Evolutionary conservation across 2,113 vertebrate species (phyloP).

Genomic region (Heterocephalus glaber): DNA sequence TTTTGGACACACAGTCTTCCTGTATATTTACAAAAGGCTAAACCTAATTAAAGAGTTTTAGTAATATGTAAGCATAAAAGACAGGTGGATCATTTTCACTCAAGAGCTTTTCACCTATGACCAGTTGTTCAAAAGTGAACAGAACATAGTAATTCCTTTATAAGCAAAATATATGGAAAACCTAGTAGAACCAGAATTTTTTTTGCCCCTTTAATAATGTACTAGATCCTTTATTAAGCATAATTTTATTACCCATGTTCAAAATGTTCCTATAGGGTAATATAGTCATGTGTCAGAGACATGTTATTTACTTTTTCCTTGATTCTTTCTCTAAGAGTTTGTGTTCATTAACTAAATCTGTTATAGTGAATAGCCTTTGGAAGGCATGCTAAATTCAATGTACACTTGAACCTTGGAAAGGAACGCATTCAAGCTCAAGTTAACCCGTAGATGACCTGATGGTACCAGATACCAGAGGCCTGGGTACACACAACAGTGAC

Average conservation of each 20-base stretch:
- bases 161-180: conserved; percentile 75
- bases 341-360: conserved; percentile 33
- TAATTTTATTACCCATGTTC: conserved; percentile 76
- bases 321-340: conserved; percentile 3
- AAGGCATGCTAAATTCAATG: conserved; percentile 49
- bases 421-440: neutral
- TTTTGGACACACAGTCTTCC: neutral
- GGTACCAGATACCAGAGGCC: conserved; percentile 31
- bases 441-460: conserved; percentile 26
- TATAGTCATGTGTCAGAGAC: conserved; percentile 77
- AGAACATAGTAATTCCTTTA: conserved; percentile 62
- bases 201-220: conserved; percentile 69
- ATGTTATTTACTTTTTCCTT: conserved; percentile 70
- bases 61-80: conserved; percentile 76
- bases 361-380: neutral
- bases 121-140: conserved; percentile 61
- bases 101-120: conserved; percentile 79
- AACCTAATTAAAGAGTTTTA: conserved; percentile 72
- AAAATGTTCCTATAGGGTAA: conserved; percentile 79
- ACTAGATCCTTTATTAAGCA: conserved; percentile 79
- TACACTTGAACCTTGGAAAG: neutral
- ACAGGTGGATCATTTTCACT: conserved; percentile 49
- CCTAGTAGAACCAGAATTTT: conserved; percentile 1
- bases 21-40: conserved; percentile 50
- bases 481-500: neutral